Evolutionary conservation across 1,140 invertebrate genomes (phyloP), one percentile per base, ranked within the genome.

Genomic region (Drosophila varians): DNA sequence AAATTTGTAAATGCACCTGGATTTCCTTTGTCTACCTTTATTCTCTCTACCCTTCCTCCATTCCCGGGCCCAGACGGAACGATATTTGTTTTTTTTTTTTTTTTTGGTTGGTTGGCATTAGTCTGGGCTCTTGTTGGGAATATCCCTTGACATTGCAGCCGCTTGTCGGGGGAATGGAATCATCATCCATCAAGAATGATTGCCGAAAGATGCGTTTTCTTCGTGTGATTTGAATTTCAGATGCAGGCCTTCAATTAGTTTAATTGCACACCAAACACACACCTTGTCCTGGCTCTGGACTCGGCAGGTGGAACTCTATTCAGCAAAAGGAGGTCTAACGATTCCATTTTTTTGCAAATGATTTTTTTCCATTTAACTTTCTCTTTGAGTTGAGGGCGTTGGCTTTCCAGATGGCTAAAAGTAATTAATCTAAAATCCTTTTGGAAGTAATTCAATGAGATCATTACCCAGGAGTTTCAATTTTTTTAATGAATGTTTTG

Each of bases 1-100:
- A 87, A 87, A 87, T 87, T 87, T 87, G 83, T 82, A 77, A 87
- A 87, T 87, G 82, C 82, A 87, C 82, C 82, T 87, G 82, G 82
- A 87, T 77, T 87, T 77, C 56, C 76, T 77, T 76, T 86, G 80
- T 76, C 62, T 60, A 69, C 54, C 48, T 76, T 49, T 74, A 56
- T 57, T 69, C 61, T 54, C 23, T 49, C n/a, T n/a, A 7, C 16
- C 12, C n/a, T 34, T 12, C 2, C 36, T 38, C 12, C 40, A 21
- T 47, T 3, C 14, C 9, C 2, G 3, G n/a, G 14, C 36, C 5
- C 49, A 46, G 45, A 57, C 49, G 25, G 42, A 31, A 54, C 56
- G 74, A 87, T 87, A 82, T 87, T 82, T 87, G 64, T 71, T 87
- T 62, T 76, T 54, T 79, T 55, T 60, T 43, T 54, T 79, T 55